Conservation (phyloP, 2,888 invertebrate genomes). For the Nemurella pictetii region DNA sequence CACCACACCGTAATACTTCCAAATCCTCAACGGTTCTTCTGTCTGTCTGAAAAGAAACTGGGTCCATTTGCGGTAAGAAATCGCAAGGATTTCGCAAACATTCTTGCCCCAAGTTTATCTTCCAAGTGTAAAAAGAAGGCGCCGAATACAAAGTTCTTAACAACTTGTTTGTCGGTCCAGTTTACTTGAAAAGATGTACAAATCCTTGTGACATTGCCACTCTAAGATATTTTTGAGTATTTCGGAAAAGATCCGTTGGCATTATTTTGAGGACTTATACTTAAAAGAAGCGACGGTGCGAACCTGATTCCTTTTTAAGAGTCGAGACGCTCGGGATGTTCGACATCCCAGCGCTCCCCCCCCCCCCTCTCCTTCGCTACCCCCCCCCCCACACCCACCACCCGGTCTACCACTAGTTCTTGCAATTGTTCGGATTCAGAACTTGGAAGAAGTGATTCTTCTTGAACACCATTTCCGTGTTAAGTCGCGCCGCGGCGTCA, state of each 20-base stretch:
- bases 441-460: too few relatives aligned
- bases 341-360: too few relatives aligned
- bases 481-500: too few relatives aligned
- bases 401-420: too few relatives aligned
- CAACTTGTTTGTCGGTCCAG: slow-evolving; percentile 32
- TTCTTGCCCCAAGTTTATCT: not conserved
- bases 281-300: not conserved
- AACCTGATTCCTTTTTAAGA: not conserved
- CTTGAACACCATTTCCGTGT: too few relatives aligned
- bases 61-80: not conserved
- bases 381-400: too few relatives aligned
- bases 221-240: not conserved
- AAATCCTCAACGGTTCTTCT: not conserved
- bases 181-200: slow-evolving; percentile 14
- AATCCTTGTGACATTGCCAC: not conserved
- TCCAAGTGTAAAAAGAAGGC: slow-evolving; percentile 22
- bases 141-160: slow-evolving; percentile 23
- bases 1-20: not conserved
- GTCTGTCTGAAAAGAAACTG: not conserved
- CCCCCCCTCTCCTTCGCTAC: too few relatives aligned
- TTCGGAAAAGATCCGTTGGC: not conserved
- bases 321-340: too few relatives aligned
- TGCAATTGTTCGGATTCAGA: too few relatives aligned
- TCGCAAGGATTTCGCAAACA: not conserved
- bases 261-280: not conserved